Base-by-base conservation (phyloP, 2,113 vertebrate species). In the Recurvirostra avosetta region DNA sequence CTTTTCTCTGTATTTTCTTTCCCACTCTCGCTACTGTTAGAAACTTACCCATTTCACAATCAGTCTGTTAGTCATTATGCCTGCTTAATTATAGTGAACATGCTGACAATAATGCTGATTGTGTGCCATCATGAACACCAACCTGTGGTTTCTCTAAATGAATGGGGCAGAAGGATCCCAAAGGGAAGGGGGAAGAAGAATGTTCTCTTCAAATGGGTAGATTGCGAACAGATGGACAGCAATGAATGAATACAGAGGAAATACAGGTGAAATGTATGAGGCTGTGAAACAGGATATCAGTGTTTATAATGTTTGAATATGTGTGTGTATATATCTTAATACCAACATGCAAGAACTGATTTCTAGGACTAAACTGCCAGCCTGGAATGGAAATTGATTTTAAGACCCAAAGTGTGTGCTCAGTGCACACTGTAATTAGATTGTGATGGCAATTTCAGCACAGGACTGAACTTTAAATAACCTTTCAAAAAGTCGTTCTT, bases 401-500 rank as follows among this genome's bases (percentile, higher is more conserved):
- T 67, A 63, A 88, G 52, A 67, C 71, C 45, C n/a, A 49, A 85
- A 82, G 49, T 4, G 0, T 78, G 70, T 78, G 66, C 77, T 87
- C 56, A 53, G 45, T 85, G 80, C 56, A 50, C 8, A 2, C 43
- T 63, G 43, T 88, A 88, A 96, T 95, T 95, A 92, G 59, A 93
- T 36, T 40, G 67, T 30, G 63, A 83, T 77, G 82, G 82, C 67
- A 83, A 36, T 96, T 94, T 83, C 75, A 74, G 82, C 38, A n/a
- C 79, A 71, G 63, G 56, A 43, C 68, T 88, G 72, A 93, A 92
- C 79, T 76, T 94, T 74, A 88, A 85, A 61, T 88, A 84, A 83
- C 71, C 75, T 96, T 93, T 90, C 59, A 83, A 77, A 88, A 94
- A 86, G 55, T 86, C 65, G 23, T 30, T 90, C 59, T 66, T 92